Percentiles rank a stretch among this genome's conserved stretches.
These are phyloP conservation scores for Pseudomyrmex cubaensis DNA, from an alignment of 1,140 invertebrate species.

Conservation along the genomic window DNA sequence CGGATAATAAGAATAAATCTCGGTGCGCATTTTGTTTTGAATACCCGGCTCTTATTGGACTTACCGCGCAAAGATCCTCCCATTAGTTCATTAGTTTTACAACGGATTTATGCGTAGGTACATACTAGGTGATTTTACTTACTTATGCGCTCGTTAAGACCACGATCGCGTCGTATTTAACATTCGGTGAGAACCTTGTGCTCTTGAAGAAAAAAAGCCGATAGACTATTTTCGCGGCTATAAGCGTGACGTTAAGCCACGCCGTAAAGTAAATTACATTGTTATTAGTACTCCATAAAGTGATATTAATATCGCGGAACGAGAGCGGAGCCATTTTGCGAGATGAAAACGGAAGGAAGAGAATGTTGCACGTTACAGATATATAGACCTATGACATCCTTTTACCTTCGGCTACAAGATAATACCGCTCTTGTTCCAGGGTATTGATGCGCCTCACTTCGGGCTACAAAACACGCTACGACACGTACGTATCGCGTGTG, in stretches of 20 bases:
- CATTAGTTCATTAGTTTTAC: constrained; percentile 8
- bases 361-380: background rate
- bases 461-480: background rate
- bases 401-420: background rate
- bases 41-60: background rate
- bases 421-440: background rate
- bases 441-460: background rate
- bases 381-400: background rate
- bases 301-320: constrained; percentile 22
- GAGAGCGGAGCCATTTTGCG: background rate
- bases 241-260: background rate
- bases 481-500: too few relatives aligned
- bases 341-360: constrained; percentile 12
- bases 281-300: background rate
- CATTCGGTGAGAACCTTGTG: background rate
- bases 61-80: background rate
- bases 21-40: background rate
- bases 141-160: background rate
- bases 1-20: background rate
- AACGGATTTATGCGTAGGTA: constrained; percentile 8
- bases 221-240: background rate
- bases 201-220: background rate
- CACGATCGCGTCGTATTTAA: background rate
- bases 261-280: background rate
- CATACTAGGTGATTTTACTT: background rate